Conservation (phyloP, 2,888 invertebrate species). For the Selenia dentaria region DNA sequence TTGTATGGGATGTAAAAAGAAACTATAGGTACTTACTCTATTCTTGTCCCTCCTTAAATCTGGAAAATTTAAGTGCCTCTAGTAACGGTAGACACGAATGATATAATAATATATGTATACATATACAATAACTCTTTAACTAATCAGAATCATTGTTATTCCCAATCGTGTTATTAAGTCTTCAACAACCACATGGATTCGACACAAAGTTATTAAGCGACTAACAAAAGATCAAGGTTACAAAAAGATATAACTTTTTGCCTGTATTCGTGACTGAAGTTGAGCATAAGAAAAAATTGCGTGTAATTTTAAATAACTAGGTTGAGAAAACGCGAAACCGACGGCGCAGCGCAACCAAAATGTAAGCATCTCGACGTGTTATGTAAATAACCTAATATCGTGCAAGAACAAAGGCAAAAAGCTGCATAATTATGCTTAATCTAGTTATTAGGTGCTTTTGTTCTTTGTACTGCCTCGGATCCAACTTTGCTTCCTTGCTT, state of each 20-base stretch:
- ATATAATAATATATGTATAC: no score
- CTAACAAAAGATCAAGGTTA: slow-evolving; percentile 78
- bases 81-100: no score
- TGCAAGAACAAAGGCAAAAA: slow-evolving; percentile 33
- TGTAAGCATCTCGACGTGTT: slow-evolving; percentile 23
- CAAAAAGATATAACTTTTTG: slow-evolving; percentile 74
- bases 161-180: slow-evolving; percentile 41
- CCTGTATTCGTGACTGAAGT: slow-evolving; percentile 73
- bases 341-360: slow-evolving; percentile 18
- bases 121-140: slow-evolving; percentile 4
- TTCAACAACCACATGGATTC: slow-evolving; percentile 50
- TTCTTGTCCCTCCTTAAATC: no score
- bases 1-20: no score
- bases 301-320: slow-evolving; percentile 75
- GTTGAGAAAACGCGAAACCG: slow-evolving; percentile 52
- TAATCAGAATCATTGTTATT: slow-evolving; percentile 31
- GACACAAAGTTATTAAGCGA: slow-evolving; percentile 69
- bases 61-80: no score
- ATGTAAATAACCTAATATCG: slow-evolving; percentile 34
- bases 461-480: no score
- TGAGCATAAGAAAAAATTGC: slow-evolving; percentile 67
- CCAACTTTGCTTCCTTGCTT: no score
- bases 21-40: no score
- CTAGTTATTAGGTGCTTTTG: slow-evolving; percentile 11
- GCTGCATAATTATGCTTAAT: slow-evolving; percentile 25